Evolutionary conservation across 23 tunicate species (phyloP).

Genomic region (Pegea sp.): DNA sequence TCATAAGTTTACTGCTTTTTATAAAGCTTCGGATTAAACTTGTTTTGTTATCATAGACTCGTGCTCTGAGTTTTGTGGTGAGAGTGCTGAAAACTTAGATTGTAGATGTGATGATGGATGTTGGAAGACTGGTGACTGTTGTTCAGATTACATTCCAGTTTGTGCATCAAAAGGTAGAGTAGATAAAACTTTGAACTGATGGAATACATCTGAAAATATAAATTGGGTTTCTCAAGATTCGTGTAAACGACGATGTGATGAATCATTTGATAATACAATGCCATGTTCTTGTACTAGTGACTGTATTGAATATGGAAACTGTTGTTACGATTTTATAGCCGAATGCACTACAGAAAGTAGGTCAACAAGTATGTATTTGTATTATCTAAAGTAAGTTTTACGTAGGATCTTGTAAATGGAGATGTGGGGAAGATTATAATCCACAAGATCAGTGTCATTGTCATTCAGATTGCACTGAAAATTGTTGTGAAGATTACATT

Average conservation of each 20-base stretch:
- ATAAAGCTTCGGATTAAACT: too few species aligned
- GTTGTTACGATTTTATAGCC: slow-evolving; percentile 41
- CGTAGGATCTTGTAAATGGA: background rate
- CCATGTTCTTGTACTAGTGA: slow-evolving; percentile 23
- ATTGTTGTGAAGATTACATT: slow-evolving; percentile 20
- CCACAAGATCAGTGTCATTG: slow-evolving; percentile 12
- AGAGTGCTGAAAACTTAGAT: slow-evolving; percentile 6
- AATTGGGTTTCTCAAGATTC: too few species aligned
- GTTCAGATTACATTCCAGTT: slow-evolving; percentile 18
- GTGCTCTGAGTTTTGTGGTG: slow-evolving; percentile 27
- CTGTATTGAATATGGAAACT: slow-evolving; percentile 31
- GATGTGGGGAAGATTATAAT: slow-evolving; percentile 8
- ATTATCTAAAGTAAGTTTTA: background rate
- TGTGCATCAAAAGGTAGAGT: slow-evolving; percentile 3
- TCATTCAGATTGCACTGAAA: slow-evolving; percentile 1
- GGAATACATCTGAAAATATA: too few species aligned
- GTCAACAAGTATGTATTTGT: background rate
- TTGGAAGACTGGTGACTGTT: slow-evolving; percentile 31
- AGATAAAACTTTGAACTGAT: too few species aligned
- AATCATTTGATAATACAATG: slow-evolving; percentile 7
- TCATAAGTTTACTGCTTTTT: too few species aligned
- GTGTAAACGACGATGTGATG: slow-evolving; percentile 23
- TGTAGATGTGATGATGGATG: slow-evolving; percentile 41
- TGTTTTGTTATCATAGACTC: too few species aligned
- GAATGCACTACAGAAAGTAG: slow-evolving; percentile 7